Evolutionary conservation across 2,797 vertebrate genomes (phyloP).

Genomic region (Microchirus variegatus): DNA sequence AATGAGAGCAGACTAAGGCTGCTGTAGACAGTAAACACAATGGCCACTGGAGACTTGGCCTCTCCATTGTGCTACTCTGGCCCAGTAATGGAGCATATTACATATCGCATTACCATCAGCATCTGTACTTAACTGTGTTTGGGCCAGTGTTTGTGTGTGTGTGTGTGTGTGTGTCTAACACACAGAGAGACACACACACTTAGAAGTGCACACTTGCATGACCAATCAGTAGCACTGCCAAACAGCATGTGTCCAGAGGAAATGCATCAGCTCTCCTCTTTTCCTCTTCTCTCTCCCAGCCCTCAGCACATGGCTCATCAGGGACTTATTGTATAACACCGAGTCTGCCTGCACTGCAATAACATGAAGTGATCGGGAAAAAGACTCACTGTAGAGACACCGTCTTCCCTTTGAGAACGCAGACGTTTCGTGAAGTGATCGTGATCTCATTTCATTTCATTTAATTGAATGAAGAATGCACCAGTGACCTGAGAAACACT

Average conservation of each 20-base stretch:
- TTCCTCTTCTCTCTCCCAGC: slow-evolving; percentile 50
- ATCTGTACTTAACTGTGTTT: slow-evolving; percentile 14
- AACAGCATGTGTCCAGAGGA: slow-evolving; percentile 62
- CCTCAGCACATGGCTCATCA: slow-evolving; percentile 45
- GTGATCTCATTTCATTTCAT: slow-evolving; percentile 10
- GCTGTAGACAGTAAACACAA: slow-evolving; percentile 62
- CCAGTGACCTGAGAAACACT: background rate
- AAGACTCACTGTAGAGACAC: slow-evolving; percentile 27
- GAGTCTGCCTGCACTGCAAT: slow-evolving; percentile 37
- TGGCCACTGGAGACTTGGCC: slow-evolving; percentile 49
- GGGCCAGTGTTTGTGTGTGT: background rate
- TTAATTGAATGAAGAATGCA: too few species aligned
- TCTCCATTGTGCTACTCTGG: slow-evolving; percentile 30
- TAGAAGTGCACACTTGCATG: slow-evolving; percentile 34
- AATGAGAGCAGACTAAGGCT: slow-evolving; percentile 64
- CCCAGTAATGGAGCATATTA: slow-evolving; percentile 43
- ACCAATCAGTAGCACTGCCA: slow-evolving; percentile 50
- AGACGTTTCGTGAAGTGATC: slow-evolving; percentile 17
- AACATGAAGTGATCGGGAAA: slow-evolving; percentile 43
- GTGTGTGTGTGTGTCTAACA: background rate
- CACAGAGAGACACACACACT: slow-evolving; percentile 1
- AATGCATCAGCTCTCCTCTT: slow-evolving; percentile 67
- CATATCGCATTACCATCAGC: slow-evolving; percentile 53
- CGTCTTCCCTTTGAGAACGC: slow-evolving; percentile 28
- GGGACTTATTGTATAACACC: slow-evolving; percentile 55